A percentile compares a stretch with the other conserved stretches of the same genome.
Conservation (phyloP, 2,113 vertebrate species). For the Chascanopsetta lugubris region DNA sequence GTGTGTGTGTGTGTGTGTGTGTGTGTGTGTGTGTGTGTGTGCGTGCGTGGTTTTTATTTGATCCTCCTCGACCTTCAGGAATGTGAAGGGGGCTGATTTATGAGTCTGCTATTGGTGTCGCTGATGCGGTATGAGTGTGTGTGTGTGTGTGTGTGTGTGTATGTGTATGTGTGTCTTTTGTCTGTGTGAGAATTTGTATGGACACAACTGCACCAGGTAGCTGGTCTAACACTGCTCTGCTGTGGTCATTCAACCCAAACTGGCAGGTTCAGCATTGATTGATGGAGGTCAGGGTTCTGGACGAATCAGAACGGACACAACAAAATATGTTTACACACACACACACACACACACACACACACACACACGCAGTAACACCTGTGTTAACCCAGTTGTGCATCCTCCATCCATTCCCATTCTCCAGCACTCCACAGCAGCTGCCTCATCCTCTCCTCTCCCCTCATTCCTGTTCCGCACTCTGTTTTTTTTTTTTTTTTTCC, state of each 20-base stretch:
- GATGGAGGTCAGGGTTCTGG: conserved; percentile 44
- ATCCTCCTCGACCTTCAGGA: conserved; percentile 73
- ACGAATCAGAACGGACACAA: conserved; percentile 29
- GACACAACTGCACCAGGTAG: conserved; percentile 28
- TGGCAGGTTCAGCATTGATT: conserved; percentile 29
- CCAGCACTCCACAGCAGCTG: conserved; percentile 1
- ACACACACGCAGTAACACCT: conserved; percentile 8
- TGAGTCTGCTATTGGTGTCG: conserved; percentile 27
- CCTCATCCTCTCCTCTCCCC: conserved; percentile 10
- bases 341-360: conserved; percentile 9
- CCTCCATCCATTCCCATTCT: conserved; percentile 6
- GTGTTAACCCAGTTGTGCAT: conserved; percentile 9
- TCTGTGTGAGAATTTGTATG: conserved; percentile 17
- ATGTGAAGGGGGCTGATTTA: conserved; percentile 65
- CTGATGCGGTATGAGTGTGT: conserved; percentile 11
- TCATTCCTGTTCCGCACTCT: conserved; percentile 5
- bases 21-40: conserved; percentile 27
- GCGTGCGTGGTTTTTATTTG: conserved; percentile 55
- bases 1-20: conserved; percentile 30
- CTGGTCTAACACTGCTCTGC: conserved; percentile 12
- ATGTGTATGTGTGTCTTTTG: conserved; percentile 9
- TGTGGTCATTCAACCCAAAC: conserved; percentile 31
- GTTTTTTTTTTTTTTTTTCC: background rate
- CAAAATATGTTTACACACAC: conserved; percentile 1
- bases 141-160: conserved; percentile 33